These are phyloP conservation scores for Manacus vitellinus DNA, from an alignment of 2,113 vertebrate genomes.

Conservation along the genomic window DNA sequence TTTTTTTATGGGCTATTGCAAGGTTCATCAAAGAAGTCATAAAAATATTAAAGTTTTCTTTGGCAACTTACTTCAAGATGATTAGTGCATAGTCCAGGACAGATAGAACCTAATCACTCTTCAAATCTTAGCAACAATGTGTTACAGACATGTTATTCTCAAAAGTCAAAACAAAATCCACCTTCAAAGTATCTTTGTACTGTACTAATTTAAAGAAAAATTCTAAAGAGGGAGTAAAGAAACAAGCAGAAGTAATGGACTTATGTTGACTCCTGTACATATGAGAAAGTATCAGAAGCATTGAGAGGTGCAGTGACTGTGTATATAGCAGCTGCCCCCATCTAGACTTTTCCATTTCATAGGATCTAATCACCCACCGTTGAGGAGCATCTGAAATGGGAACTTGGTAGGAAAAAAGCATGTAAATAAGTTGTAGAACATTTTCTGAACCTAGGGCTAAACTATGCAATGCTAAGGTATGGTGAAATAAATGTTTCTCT, in stretches of 20 bases:
- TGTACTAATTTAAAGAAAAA: not conserved
- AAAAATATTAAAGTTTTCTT: not conserved
- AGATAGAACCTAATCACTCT: not conserved
- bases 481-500: not conserved
- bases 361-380: not conserved
- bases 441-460: not conserved
- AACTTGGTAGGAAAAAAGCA: not conserved
- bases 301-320: not conserved
- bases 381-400: not conserved
- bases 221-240: not conserved
- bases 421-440: not conserved
- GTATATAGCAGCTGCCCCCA: not conserved
- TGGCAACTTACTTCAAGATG: not conserved
- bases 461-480: not conserved
- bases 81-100: not conserved
- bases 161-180: not conserved
- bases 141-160: not conserved
- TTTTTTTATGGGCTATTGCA: not conserved
- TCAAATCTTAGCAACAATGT: not conserved
- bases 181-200: not conserved
- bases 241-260: not conserved
- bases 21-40: not conserved
- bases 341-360: not conserved
- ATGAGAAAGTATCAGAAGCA: not conserved
- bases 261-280: not conserved